Base-by-base conservation (phyloP, 2,888 invertebrate species). In the Orthonevra nobilis region DNA sequence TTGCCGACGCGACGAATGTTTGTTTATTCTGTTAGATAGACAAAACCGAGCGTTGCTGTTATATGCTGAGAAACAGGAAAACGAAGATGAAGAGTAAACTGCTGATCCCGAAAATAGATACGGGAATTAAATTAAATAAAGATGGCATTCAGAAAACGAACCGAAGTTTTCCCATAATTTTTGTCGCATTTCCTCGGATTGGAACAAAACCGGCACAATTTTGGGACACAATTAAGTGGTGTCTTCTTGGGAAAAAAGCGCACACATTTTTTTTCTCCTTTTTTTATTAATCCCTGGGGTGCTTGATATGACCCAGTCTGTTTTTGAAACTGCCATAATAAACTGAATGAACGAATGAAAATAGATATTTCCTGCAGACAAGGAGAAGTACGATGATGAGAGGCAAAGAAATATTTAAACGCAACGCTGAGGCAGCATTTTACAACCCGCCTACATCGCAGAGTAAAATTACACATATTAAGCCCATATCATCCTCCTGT, bases 31-130 rank as follows among this genome's bases (percentile, higher is more conserved):
- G 40, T 73, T 54, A 72, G 63, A 40, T 36, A 56, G 54, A 56
- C 38, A 44, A 20, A 44, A n/a, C 44, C 28, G 46, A 9, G 38
- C 40, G 14, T 5, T 10, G 52, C 32, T n/a, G n/a, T n/a, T n/a
- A n/a, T n/a, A n/a, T n/a, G 12, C 19, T 20, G 20, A 61, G 40
- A 50, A 32, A 48, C 15, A 46, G 23, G 44, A 73, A 60, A 44
- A 26, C 20, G 32, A 61, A 54, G 64, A 63, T 38, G 38, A 46
- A 56, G 73, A 73, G 54, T 54, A 73, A 79, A 68, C 66, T 73
- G 54, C 66, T 56, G 73, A 79, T 79, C 73, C 72, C 79, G 73
- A 79, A 73, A 79, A 79, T 73, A 79, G 79, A 79, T 79, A 79
- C 48, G 72, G 66, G 73, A 73, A 68, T 79, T 73, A 68, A 79